Base-by-base conservation (phyloP, 2,113 vertebrate species). In the Prolemur simus region DNA sequence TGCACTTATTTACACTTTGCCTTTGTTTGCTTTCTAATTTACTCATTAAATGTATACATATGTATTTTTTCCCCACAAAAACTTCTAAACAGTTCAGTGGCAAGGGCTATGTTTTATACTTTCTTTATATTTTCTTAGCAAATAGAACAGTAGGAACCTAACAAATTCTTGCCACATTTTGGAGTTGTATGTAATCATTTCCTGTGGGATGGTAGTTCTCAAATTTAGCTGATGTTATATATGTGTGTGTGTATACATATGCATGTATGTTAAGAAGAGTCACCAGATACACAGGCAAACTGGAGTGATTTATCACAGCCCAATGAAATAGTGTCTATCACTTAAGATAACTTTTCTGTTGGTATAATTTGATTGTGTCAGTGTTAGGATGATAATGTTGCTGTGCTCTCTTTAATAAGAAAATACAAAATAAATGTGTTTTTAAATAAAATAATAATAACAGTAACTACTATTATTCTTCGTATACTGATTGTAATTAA, bases 341-440 rank as follows among this genome's bases (percentile, higher is more conserved):
- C 32, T 87, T 85, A 85, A 93, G 68, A 63, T 54, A 80, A 56
- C 45, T 76, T 93, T 92, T 90, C n/a, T 69, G 6, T 74, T 94
- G 29, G 49, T 68, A 56, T 18, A 92, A 34, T 84, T 89, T 78
- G 27, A 83, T 84, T 76, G 49, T 37, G 42, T 74, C 25, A 87
- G 2, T 82, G 5, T 95, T 81, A 49, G 58, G 7, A 37, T 87
- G 34, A 39, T 91, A 74, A 15, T 90, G 17, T 87, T 54, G 4
- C 76, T 64, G 3, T 83, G 6, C 21, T 76, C 17, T 81, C 71
- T 76, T 63, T 97, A 74, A 95, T 81, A 85, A 89, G 23, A 89
- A 93, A 94, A 80, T 94, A n/a, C 2, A 94, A 89, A 82, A 39
- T 58, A 71, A 85, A 37, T 87, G 8, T 86, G 20, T 69, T 92